Base-by-base conservation (phyloP, 2,797 vertebrate species). In the Morus bassanus region DNA sequence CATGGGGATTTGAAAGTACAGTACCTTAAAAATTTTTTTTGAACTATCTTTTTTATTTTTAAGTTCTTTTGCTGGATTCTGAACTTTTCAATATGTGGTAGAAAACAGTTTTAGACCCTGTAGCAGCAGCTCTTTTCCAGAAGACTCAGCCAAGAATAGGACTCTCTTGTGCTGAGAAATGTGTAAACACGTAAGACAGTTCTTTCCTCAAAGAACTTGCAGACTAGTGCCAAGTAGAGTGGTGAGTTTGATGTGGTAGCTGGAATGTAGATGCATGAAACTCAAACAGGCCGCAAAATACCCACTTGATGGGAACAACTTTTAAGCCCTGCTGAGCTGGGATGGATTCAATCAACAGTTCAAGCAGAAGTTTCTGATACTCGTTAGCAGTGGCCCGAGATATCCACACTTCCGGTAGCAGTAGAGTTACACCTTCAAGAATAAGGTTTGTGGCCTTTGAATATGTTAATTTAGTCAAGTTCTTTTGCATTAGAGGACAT, bases 201-300 rank as follows among this genome's bases (percentile, higher is more conserved):
- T 89, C 65, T 83, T 89, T 61, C 73, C 28, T 85, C 67, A 94
- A 57, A 93, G 88, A 64, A 24, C 67, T 85, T 85, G 53, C 74
- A 50, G 56, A 13, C 18, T 37, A 22, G 60, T 89, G 88, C 94
- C 84, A 91, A 76, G 68, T 39, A 28, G 84, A 81, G 54, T 59
- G 60, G 79, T 23, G 61, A 85, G 89, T 95, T 97, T 97, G 91
- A 94, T 95, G 87, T 97, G 94, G 93, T 63, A 88, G 35, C 43
- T 91, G 89, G 82, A 94, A 84, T n/a, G 51, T 61, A 75, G n/a
- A 73, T 67, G 57, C 51, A 27, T 84, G 86, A 85, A 95, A 86
- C 33, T 93, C 73, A 88, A 70, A 70, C 67, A 72, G 88, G 69
- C 91, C 91, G 70, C 93, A 91, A 51, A 95, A 85, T 89, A 82